Evolutionary conservation across 2,888 invertebrate genomes (phyloP).

Genomic region (Oxytorus armatus): DNA sequence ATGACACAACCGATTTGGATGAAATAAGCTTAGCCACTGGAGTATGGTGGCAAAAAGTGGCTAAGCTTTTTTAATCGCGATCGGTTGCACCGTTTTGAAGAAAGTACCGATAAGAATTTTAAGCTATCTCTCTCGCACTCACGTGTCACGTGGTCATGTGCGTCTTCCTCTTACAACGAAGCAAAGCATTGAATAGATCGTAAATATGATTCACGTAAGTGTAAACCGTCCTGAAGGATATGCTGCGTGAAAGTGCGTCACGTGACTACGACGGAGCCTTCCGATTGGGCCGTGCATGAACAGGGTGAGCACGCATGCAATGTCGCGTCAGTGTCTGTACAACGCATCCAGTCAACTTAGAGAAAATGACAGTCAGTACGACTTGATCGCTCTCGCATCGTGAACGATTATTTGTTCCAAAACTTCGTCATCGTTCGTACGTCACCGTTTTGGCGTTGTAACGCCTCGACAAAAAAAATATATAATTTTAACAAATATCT

Average conservation of each 20-base stretch:
- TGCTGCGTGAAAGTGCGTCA: constrained; percentile 31
- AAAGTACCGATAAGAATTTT: no score
- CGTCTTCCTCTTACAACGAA: no score
- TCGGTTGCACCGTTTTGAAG: no score
- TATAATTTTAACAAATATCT: constrained; percentile 30
- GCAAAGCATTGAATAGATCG: neutral
- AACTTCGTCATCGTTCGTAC: constrained; percentile 37
- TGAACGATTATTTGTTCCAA: constrained; percentile 18
- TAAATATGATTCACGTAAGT: neutral
- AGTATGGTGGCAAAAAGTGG: no score
- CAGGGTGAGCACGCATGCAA: neutral
- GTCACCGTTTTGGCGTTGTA: constrained; percentile 20
- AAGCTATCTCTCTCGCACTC: no score
- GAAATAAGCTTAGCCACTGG: no score
- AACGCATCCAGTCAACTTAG: constrained; percentile 4
- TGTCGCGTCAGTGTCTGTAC: neutral
- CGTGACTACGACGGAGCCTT: constrained; percentile 8
- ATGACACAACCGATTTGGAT: no score
- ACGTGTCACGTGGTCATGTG: no score
- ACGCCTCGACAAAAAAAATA: constrained; percentile 2
- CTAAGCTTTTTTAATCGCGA: no score
- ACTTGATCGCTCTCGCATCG: constrained; percentile 34
- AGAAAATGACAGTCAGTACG: constrained; percentile 54
- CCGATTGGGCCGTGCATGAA: constrained; percentile 27
- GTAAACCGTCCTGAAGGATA: constrained; percentile 2